phyloP scores from a whole-genome alignment of 2,113 vertebrate genomes.

The Muntiacus muntjak region DNA sequence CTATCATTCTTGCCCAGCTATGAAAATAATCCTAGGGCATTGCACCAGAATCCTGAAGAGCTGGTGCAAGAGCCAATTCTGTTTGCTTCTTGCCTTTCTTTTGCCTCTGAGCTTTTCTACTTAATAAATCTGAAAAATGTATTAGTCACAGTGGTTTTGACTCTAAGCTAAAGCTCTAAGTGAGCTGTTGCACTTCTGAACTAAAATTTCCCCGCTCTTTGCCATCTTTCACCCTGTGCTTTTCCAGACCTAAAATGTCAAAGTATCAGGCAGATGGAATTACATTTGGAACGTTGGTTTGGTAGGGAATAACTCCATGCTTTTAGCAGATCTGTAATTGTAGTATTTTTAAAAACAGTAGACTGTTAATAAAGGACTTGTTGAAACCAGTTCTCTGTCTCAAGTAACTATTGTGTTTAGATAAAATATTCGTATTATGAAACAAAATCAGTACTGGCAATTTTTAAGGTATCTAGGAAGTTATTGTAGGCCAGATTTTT shows the following conservation, averaged over 20 bases:
- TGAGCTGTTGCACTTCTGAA: conserved; percentile 7
- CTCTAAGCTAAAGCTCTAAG: conserved; percentile 24
- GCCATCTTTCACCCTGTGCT: conserved; percentile 55
- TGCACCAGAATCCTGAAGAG: conserved; percentile 3
- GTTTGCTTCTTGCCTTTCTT: conserved; percentile 20
- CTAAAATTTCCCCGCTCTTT: conserved; percentile 23
- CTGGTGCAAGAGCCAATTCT: background rate
- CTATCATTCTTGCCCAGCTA: conserved; percentile 22
- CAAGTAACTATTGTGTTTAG: background rate
- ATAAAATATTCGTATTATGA: conserved; percentile 16
- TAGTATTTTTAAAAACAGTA: conserved; percentile 10
- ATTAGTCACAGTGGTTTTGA: conserved; percentile 62
- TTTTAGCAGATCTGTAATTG: conserved; percentile 36
- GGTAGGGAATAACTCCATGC: conserved; percentile 30
- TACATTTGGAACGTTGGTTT: conserved; percentile 48
- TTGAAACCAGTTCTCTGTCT: background rate
- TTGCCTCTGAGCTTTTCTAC: conserved; percentile 49
- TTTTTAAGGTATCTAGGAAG: background rate
- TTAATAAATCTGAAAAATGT: conserved; percentile 68
- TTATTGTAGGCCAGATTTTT: background rate
- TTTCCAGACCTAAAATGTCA: conserved; percentile 70
- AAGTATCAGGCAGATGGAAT: conserved; percentile 69
- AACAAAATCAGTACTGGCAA: conserved; percentile 21
- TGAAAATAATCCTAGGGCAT: conserved; percentile 14
- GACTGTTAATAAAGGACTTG: background rate